These are phyloP conservation scores for Syngnathus floridae DNA, from an alignment of 2,113 vertebrate genomes.

Conservation along the genomic window DNA sequence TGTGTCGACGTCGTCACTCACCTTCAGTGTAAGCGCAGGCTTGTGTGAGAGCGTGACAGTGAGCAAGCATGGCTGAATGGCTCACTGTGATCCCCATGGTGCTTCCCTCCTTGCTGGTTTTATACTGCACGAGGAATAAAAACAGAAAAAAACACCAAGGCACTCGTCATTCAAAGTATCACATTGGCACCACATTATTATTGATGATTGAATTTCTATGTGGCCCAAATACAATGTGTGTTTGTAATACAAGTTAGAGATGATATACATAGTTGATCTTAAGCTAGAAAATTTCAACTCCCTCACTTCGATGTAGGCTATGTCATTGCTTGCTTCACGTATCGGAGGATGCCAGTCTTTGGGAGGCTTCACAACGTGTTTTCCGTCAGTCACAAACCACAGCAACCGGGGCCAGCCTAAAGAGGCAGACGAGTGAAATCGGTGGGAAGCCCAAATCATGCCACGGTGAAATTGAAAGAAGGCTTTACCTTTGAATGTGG, in stretches of 20 bases:
- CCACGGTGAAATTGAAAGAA: slow-evolving; percentile 2
- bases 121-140: slow-evolving; percentile 74
- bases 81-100: slow-evolving; percentile 89
- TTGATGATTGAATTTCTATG: not conserved
- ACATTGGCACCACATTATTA: not conserved
- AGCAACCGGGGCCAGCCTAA: slow-evolving; percentile 88
- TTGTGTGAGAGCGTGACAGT: slow-evolving; percentile 86
- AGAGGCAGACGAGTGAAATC: slow-evolving; percentile 17
- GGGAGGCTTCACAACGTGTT: slow-evolving; percentile 87
- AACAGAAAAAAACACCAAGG: too few species aligned
- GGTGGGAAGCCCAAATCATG: not conserved
- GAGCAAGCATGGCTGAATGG: slow-evolving; percentile 83
- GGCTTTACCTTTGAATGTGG: slow-evolving; percentile 84
- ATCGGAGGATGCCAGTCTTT: slow-evolving; percentile 86
- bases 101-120: slow-evolving; percentile 94
- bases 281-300: too few species aligned
- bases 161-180: not conserved
- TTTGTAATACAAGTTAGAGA: not conserved
- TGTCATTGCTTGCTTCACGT: slow-evolving; percentile 75
- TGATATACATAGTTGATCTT: too few species aligned
- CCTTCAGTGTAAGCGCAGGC: slow-evolving; percentile 92
- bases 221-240: not conserved
- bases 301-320: slow-evolving; percentile 88
- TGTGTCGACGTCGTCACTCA: slow-evolving; percentile 49
- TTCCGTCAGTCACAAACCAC: slow-evolving; percentile 95